These are phyloP conservation scores for Ceratina japonica DNA, from an alignment of 1,140 invertebrate genomes.

Conservation along the genomic window DNA sequence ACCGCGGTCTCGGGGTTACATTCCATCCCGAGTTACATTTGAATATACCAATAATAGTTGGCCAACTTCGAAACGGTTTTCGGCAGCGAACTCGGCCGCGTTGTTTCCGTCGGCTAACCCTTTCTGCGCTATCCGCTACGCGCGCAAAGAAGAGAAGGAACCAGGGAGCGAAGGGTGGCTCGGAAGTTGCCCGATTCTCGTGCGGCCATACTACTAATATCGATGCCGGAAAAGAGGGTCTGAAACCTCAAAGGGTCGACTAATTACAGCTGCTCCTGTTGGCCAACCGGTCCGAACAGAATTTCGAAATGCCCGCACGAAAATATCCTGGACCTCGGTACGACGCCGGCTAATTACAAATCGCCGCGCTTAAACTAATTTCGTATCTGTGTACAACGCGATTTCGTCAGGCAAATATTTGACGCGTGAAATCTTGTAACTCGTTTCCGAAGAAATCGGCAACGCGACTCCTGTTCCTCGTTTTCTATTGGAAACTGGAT, in stretches of 20 bases:
- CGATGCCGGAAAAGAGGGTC: conserved; percentile 44
- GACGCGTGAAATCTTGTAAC: not conserved
- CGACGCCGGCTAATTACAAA: conserved; percentile 15
- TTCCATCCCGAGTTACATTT: conserved; percentile 21
- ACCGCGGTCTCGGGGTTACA: not conserved
- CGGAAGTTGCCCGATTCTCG: not conserved
- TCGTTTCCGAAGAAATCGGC: not conserved
- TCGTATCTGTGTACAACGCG: too few relatives aligned
- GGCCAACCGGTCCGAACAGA: not conserved
- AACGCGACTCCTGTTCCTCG: too few relatives aligned
- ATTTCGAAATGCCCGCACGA: conserved; percentile 28
- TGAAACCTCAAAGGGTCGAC: conserved; percentile 51
- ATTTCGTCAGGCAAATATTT: not conserved
- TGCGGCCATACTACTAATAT: conserved; percentile 41
- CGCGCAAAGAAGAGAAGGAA: conserved; percentile 14
- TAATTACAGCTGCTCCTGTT: conserved; percentile 33
- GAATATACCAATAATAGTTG: conserved; percentile 36
- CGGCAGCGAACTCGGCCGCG: conserved; percentile 21
- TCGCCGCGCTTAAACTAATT: conserved; percentile 8
- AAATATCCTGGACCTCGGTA: conserved; percentile 16
- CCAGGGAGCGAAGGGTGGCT: too few relatives aligned
- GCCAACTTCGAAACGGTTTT: conserved; percentile 36
- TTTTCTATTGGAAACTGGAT: too few relatives aligned
- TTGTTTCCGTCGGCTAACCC: conserved; percentile 32
- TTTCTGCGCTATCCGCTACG: not conserved